phyloP scores from a whole-genome alignment of 2,797 vertebrate species.

The Semotilus atromaculatus region DNA sequence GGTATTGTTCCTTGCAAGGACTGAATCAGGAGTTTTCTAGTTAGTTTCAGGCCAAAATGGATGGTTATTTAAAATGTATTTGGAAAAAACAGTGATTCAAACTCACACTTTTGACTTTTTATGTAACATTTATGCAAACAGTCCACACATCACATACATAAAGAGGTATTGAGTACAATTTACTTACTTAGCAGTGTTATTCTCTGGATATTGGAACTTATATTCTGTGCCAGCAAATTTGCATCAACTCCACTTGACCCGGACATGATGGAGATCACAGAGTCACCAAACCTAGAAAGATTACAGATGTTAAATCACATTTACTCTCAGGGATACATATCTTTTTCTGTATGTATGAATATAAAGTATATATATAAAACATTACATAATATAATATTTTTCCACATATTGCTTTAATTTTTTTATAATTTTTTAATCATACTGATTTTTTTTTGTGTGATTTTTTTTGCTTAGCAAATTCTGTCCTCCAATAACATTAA shows the following conservation, averaged over 20 bases:
- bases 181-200: slow-evolving; percentile 79
- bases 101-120: no score
- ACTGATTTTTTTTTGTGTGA: no score
- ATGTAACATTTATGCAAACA: no score
- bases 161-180: not conserved
- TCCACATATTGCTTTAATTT: no score
- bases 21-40: not conserved
- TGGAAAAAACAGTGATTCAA: not conserved
- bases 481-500: not conserved
- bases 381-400: not conserved
- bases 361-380: not conserved
- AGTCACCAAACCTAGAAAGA: slow-evolving; percentile 23
- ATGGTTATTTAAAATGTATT: not conserved
- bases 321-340: not conserved
- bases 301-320: not conserved
- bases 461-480: no score
- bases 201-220: slow-evolving; percentile 80
- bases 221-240: slow-evolving; percentile 72
- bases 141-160: not conserved
- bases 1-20: not conserved
- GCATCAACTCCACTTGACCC: slow-evolving; percentile 69
- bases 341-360: not conserved
- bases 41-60: not conserved
- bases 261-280: slow-evolving; percentile 64
- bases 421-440: no score